These are phyloP conservation scores for Diloba caeruleocephala DNA, from an alignment of 2,888 invertebrate genomes.

Conservation along the genomic window DNA sequence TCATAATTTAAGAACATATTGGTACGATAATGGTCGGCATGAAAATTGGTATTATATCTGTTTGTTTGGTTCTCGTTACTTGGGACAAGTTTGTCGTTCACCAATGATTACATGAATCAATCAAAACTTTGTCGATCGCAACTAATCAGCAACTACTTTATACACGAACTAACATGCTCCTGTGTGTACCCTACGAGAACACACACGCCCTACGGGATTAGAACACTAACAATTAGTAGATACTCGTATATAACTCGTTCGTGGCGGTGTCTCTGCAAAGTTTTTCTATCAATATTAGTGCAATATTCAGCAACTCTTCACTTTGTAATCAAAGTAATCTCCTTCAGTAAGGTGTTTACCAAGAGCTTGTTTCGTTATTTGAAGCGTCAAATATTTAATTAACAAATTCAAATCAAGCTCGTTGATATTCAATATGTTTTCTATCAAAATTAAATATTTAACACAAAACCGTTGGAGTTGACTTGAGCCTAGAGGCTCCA, in stretches of 20 bases:
- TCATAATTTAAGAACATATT: too few species aligned
- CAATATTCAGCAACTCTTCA: neutral
- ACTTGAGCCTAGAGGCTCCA: neutral
- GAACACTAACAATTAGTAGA: neutral
- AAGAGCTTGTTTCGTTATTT: constrained; percentile 11
- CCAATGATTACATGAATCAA: constrained; percentile 5
- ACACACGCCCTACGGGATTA: neutral
- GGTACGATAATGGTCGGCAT: too few species aligned
- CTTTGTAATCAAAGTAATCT: constrained; percentile 17
- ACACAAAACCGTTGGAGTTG: constrained; percentile 2
- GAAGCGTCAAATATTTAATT: constrained; percentile 27
- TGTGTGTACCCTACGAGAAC: neutral
- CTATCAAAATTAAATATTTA: constrained; percentile 17
- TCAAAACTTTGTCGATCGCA: constrained; percentile 13
- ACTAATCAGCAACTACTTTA: constrained; percentile 13
- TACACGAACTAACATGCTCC: neutral
- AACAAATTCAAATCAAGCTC: constrained; percentile 34
- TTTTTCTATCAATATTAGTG: neutral
- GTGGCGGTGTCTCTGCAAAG: neutral
- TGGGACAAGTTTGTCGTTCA: neutral
- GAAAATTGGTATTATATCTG: too few species aligned
- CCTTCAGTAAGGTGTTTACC: constrained; percentile 8
- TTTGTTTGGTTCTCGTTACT: too few species aligned
- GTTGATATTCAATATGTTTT: constrained; percentile 19
- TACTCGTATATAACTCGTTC: neutral